Conservation (phyloP, 2,888 invertebrate species). For the Eucera pruinosa region DNA sequence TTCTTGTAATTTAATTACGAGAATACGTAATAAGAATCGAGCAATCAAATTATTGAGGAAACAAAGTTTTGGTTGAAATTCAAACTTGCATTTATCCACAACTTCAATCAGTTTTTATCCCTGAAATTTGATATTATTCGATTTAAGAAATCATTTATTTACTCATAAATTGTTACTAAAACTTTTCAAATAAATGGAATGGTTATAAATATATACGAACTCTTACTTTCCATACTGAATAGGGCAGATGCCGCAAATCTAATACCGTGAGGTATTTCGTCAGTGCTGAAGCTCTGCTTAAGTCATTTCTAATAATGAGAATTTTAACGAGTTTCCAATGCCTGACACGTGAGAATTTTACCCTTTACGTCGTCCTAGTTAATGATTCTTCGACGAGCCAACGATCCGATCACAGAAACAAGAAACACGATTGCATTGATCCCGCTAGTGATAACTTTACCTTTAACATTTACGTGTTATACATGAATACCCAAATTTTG, state of each 20-base stretch:
- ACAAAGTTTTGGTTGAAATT: too few relatives aligned
- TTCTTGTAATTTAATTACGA: too few relatives aligned
- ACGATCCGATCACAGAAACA: constrained; percentile 2
- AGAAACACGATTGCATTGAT: constrained; percentile 27
- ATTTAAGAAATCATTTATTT: too few relatives aligned
- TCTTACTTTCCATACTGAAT: constrained; percentile 56
- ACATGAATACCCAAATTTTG: constrained; percentile 59
- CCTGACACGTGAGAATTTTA: background rate
- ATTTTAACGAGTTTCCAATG: constrained; percentile 9
- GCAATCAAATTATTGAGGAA: too few relatives aligned
- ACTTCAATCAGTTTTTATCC: too few relatives aligned
- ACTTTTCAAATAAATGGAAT: too few relatives aligned
- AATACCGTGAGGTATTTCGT: constrained; percentile 34
- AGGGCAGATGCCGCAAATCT: constrained; percentile 13
- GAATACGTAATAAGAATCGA: too few relatives aligned
- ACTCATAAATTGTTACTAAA: too few relatives aligned
- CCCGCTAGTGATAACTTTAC: constrained; percentile 27
- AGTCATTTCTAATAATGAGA: constrained; percentile 49
- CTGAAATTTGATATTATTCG: too few relatives aligned
- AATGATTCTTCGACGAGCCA: constrained; percentile 1
- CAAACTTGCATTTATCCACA: too few relatives aligned
- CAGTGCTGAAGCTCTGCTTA: constrained; percentile 5
- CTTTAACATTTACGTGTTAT: constrained; percentile 49
- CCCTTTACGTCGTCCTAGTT: background rate
- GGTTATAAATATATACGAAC: too few relatives aligned